Evolutionary conservation across 2,797 vertebrate genomes (phyloP).

Genomic region (Syngnathus acus): DNA sequence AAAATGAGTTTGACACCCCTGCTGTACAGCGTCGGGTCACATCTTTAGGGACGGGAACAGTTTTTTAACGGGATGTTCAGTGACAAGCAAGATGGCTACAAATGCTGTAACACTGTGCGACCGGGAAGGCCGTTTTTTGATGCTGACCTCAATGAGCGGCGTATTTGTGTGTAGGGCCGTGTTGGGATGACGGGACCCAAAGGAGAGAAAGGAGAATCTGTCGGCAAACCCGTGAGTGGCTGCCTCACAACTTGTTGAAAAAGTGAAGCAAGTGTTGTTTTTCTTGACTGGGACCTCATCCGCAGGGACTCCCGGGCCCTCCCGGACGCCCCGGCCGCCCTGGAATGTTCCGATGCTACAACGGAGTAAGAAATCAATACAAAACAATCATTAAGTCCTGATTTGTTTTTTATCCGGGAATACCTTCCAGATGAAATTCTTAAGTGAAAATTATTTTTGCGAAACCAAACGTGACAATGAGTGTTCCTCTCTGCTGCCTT

Average conservation of each 20-base stretch:
- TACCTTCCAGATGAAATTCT: no score
- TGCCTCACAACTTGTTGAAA: background rate
- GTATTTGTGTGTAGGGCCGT: slow-evolving; percentile 73
- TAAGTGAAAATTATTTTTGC: no score
- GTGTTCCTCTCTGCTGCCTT: slow-evolving; percentile 23
- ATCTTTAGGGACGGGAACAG: no score
- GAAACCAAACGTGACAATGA: no score
- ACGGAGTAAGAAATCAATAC: slow-evolving; percentile 75
- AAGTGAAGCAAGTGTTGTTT: background rate
- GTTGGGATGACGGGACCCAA: slow-evolving; percentile 78
- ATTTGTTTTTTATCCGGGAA: no score
- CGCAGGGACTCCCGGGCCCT: slow-evolving; percentile 76
- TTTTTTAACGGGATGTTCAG: no score
- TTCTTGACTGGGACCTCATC: background rate
- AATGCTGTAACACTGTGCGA: no score
- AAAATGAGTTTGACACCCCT: no score
- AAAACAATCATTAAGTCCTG: background rate
- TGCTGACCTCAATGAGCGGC: background rate
- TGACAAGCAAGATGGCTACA: no score
- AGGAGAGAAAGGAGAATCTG: slow-evolving; percentile 78
- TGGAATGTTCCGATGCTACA: slow-evolving; percentile 76
- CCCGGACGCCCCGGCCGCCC: slow-evolving; percentile 81
- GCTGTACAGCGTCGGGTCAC: no score
- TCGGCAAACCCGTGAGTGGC: slow-evolving; percentile 65
- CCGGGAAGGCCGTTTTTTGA: no score